These are phyloP conservation scores for Callinectes sapidus DNA, from an alignment of 2,888 invertebrate genomes.

Conservation along the genomic window DNA sequence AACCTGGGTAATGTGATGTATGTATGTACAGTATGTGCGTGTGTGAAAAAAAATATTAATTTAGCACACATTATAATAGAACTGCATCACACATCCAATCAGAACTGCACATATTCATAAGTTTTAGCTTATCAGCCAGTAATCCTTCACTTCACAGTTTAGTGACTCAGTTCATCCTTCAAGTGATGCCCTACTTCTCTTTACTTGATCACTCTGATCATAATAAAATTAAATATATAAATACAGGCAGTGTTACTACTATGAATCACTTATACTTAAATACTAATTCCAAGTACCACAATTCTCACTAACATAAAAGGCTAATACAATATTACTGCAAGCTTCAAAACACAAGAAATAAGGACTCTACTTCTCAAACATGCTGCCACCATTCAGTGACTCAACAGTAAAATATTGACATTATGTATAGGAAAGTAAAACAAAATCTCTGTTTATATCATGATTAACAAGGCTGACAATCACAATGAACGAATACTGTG, in stretches of 20 bases:
- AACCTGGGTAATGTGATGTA: too few species aligned
- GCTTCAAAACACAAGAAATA: neutral
- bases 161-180: too few species aligned
- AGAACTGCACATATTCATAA: too few species aligned
- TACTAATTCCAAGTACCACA: neutral
- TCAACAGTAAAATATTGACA: neutral
- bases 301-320: neutral
- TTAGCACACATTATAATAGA: too few species aligned
- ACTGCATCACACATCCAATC: too few species aligned
- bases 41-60: too few species aligned
- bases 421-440: conserved; percentile 15
- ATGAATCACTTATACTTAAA: neutral
- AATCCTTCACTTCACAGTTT: too few species aligned
- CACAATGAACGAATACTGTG: conserved; percentile 26
- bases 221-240: too few species aligned
- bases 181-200: too few species aligned
- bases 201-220: too few species aligned
- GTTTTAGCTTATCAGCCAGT: too few species aligned
- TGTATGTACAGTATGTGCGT: too few species aligned
- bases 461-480: conserved; percentile 6
- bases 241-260: neutral
- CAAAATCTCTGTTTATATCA: neutral
- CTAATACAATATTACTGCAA: neutral
- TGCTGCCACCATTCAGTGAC: neutral
- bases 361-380: neutral